Conservation (phyloP, 2,888 invertebrate species). For the Hirtodrosophila alboralis region DNA sequence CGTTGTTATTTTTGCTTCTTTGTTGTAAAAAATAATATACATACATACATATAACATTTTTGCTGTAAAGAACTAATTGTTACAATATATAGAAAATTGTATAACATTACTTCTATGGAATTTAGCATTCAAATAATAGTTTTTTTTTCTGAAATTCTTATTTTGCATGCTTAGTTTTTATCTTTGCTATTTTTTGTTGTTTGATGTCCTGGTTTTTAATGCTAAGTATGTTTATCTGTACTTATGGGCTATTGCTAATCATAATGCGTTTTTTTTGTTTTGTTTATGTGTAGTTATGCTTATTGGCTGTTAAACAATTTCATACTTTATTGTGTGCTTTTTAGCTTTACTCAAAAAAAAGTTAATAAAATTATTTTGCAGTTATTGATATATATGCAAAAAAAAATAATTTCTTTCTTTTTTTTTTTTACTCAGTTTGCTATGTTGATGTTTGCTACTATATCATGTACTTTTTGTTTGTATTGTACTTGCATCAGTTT, state of each 20-base stretch:
- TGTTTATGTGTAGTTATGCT: conserved; percentile 56
- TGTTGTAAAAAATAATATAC: conserved; percentile 41
- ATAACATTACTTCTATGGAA: conserved; percentile 49
- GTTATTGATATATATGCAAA: conserved; percentile 51
- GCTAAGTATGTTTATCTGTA: conserved; percentile 58
- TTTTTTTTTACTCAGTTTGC: conserved; percentile 61
- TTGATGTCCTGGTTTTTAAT: conserved; percentile 35
- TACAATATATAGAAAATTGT: conserved; percentile 22
- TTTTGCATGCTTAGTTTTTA: conserved; percentile 50
- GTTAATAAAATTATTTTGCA: conserved; percentile 20
- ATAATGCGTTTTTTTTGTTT: conserved; percentile 55
- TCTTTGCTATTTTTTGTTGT: conserved; percentile 52
- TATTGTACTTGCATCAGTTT: conserved; percentile 81
- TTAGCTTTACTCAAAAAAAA: conserved; percentile 44
- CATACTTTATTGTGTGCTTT: conserved; percentile 20
- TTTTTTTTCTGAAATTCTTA: conserved; percentile 26
- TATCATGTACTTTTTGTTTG: conserved; percentile 33
- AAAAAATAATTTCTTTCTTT: too few relatives aligned
- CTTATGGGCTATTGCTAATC: conserved; percentile 80
- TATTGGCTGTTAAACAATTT: conserved; percentile 69
- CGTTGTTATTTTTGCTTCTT: conserved; percentile 29
- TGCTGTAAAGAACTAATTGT: conserved; percentile 47
- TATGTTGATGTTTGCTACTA: conserved; percentile 30
- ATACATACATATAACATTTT: conserved; percentile 49
- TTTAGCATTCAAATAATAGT: conserved; percentile 37